These are phyloP conservation scores for Cygnus olor DNA, from an alignment of 2,797 vertebrate genomes.

Conservation along the genomic window DNA sequence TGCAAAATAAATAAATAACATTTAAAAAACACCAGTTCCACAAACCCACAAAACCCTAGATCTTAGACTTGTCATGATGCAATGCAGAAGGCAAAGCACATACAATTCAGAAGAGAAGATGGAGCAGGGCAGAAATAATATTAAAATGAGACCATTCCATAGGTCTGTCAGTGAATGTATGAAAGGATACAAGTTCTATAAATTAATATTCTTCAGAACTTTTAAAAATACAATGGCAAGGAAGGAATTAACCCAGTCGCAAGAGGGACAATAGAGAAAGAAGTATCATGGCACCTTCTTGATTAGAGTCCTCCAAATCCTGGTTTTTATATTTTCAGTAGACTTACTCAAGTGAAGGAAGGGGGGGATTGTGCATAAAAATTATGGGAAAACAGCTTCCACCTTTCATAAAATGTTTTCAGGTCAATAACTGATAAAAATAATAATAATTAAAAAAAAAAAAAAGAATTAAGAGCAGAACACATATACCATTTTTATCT, in stretches of 20 bases:
- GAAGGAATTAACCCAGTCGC: no score
- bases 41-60: background rate
- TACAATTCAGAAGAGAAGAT: background rate
- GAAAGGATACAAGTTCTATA: background rate
- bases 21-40: background rate
- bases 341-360: background rate
- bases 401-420: background rate
- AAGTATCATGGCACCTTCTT: background rate
- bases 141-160: background rate
- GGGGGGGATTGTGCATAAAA: background rate
- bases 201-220: background rate
- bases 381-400: background rate
- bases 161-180: background rate
- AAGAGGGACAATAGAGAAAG: no score
- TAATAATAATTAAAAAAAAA: background rate
- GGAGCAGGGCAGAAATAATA: background rate
- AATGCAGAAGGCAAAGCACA: background rate
- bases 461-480: background rate
- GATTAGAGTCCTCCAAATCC: background rate
- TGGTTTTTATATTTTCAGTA: background rate
- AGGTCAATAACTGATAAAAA: background rate
- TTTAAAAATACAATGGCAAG: background rate
- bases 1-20: background rate
- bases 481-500: background rate
- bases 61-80: background rate